Percentiles rank a stretch among this genome's conserved stretches.
These are phyloP conservation scores for Dasysyrphus albostriatus DNA, from an alignment of 2,888 invertebrate species.

Conservation along the genomic window DNA sequence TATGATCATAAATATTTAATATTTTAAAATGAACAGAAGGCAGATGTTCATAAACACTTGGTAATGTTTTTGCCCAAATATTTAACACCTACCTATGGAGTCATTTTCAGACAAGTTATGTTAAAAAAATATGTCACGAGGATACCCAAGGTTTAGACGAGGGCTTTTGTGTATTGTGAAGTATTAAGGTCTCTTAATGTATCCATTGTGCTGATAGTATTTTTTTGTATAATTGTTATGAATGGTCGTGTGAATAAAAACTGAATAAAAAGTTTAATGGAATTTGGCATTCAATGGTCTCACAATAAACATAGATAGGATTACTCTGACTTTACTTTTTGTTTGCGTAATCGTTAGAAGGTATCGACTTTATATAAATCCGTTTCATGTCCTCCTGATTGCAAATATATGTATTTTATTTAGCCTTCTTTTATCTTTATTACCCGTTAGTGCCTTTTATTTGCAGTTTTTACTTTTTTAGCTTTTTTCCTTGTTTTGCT, in stretches of 20 bases:
- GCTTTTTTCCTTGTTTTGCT: too few relatives aligned
- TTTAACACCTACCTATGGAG: not conserved
- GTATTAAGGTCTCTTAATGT: not conserved
- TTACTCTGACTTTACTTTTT: too few relatives aligned
- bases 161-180: not conserved
- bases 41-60: not conserved
- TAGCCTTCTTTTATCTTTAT: too few relatives aligned
- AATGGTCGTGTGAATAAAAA: not conserved
- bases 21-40: not conserved
- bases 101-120: not conserved
- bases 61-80: not conserved
- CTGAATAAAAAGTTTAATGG: too few relatives aligned
- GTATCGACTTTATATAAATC: too few relatives aligned
- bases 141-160: not conserved
- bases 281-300: too few relatives aligned
- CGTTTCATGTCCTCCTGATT: too few relatives aligned
- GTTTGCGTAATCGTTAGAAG: too few relatives aligned
- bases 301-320: too few relatives aligned
- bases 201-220: not conserved
- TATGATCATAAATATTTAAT: slow-evolving; percentile 10
- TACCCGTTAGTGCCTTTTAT: too few relatives aligned
- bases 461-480: too few relatives aligned
- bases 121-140: not conserved
- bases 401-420: too few relatives aligned
- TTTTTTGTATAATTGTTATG: not conserved